phyloP scores from a whole-genome alignment of 2,888 invertebrate species.

The Ennomos quercinarius region DNA sequence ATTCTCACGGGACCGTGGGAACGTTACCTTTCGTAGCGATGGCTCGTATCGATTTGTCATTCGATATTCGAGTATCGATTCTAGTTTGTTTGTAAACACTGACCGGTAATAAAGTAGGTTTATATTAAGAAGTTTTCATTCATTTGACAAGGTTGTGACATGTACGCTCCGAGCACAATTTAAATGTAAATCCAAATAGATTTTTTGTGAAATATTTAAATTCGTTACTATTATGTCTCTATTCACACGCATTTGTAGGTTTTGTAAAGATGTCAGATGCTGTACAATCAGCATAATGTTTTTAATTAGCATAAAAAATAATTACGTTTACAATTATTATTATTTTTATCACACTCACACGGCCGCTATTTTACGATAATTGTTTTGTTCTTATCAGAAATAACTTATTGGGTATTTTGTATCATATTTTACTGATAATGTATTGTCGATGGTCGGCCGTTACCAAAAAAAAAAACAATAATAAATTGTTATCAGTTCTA shows the following conservation, averaged over 20 bases:
- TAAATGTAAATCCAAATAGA: constrained; percentile 10
- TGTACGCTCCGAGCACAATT: background rate
- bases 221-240: constrained; percentile 2
- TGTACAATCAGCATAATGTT: no score
- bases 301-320: no score
- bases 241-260: background rate
- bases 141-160: constrained; percentile 11
- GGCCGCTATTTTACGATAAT: no score
- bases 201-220: constrained; percentile 3
- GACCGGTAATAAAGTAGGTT: constrained; percentile 9
- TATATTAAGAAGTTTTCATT: constrained; percentile 26
- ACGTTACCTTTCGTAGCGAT: constrained; percentile 61
- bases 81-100: constrained; percentile 27
- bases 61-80: constrained; percentile 40
- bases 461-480: no score
- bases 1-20: constrained; percentile 66
- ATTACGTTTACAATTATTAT: no score
- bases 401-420: no score
- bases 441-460: no score
- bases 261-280: no score
- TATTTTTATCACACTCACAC: no score
- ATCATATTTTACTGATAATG: no score
- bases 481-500: no score
- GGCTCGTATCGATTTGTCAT: constrained; percentile 51
- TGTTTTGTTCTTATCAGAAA: no score